These are phyloP conservation scores for Pangasius mekongensis DNA, from an alignment of 2,797 vertebrate genomes.

Conservation along the genomic window DNA sequence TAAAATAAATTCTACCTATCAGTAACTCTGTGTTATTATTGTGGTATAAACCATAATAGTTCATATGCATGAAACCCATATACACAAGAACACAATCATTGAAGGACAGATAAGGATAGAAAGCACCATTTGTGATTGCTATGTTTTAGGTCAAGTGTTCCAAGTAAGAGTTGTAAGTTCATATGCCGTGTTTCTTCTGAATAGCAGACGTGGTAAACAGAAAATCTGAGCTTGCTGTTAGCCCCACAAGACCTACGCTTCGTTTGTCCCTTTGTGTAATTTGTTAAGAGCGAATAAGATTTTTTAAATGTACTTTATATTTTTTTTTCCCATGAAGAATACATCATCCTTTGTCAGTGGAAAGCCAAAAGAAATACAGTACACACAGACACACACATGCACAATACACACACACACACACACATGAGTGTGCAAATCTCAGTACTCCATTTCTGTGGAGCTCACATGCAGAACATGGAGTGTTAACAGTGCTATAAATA, in stretches of 20 bases:
- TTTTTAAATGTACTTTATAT: not conserved
- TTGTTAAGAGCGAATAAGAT: not conserved
- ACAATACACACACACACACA: not conserved
- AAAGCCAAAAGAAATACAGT: not conserved
- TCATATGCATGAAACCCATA: not conserved
- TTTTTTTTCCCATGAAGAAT: no score
- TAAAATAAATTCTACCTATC: not conserved
- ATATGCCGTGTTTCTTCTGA: not conserved
- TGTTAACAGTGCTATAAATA: constrained; percentile 29
- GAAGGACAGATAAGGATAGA: not conserved
- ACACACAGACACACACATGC: not conserved
- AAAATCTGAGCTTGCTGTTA: not conserved
- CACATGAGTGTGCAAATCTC: not conserved
- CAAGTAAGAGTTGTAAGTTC: not conserved
- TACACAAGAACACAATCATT: not conserved
- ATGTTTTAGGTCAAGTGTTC: not conserved
- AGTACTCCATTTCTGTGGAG: not conserved
- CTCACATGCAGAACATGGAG: constrained; percentile 10
- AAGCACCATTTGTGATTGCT: not conserved
- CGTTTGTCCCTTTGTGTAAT: not conserved
- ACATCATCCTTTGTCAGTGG: not conserved
- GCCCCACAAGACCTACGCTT: not conserved
- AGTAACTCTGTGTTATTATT: not conserved
- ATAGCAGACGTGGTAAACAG: not conserved
- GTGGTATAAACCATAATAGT: not conserved